Percentiles rank a stretch among this genome's conserved stretches.
These are phyloP conservation scores for Ashinkailepas kermadecensis DNA, from an alignment of 2,888 invertebrate genomes.

Conservation along the genomic window DNA sequence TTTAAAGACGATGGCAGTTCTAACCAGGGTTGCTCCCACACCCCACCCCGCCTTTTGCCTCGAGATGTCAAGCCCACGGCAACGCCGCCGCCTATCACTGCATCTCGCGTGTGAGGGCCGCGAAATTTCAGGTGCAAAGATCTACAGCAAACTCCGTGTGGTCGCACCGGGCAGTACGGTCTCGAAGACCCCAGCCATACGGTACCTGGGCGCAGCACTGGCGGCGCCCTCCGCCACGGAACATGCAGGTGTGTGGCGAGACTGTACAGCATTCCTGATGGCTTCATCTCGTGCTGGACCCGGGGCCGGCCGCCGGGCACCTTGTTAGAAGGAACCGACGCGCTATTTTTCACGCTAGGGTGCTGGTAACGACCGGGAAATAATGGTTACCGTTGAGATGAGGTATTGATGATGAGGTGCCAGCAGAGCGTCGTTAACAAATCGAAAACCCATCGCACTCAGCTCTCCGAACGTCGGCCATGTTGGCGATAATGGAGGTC, in stretches of 20 bases:
- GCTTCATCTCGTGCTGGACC: not conserved
- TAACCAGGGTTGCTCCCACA: too few relatives aligned
- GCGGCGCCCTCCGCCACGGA: not conserved
- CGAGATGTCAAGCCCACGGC: not conserved
- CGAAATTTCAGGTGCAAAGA: not conserved
- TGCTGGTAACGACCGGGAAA: slow-evolving; percentile 3
- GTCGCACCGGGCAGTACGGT: not conserved
- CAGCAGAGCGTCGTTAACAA: not conserved
- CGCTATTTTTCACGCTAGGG: slow-evolving; percentile 1
- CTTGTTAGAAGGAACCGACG: not conserved
- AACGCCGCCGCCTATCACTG: not conserved
- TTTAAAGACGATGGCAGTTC: too few relatives aligned
- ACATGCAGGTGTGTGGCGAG: not conserved
- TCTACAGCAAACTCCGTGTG: not conserved
- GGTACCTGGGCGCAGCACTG: not conserved
- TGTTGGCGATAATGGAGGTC: not conserved
- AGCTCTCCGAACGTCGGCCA: not conserved
- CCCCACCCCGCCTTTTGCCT: too few relatives aligned
- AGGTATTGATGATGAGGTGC: not conserved
- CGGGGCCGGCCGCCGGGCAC: not conserved
- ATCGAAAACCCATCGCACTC: not conserved
- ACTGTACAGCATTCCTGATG: slow-evolving; percentile 5
- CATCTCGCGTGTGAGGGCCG: not conserved
- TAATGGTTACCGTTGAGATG: not conserved
- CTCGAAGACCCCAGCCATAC: not conserved